phyloP scores from a whole-genome alignment of 23 tunicate species.

The Halocynthia aurantium region DNA sequence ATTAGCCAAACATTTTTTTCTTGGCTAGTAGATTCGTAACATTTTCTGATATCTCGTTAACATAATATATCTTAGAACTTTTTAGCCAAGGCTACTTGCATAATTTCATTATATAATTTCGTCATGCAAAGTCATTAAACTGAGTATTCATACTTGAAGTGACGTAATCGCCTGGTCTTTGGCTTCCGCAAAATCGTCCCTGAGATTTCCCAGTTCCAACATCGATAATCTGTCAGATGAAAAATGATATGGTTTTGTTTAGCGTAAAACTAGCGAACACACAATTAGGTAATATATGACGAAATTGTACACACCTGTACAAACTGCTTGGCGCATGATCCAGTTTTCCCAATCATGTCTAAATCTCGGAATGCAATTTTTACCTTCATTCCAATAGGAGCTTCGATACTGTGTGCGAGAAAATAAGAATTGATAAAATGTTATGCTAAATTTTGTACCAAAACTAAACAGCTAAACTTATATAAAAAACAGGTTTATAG shows the following conservation, averaged over 20 bases:
- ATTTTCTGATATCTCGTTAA: no score
- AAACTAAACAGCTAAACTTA: no score
- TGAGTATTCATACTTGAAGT: slow-evolving; percentile 30
- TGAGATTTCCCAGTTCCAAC: slow-evolving; percentile 48
- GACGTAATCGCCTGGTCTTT: slow-evolving; percentile 70
- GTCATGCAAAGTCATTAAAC: not conserved
- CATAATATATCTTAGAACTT: no score
- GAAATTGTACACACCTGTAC: slow-evolving; percentile 4
- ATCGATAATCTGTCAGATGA: slow-evolving; percentile 46
- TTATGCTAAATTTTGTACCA: no score
- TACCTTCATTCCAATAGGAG: slow-evolving; percentile 71
- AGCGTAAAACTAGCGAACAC: no score
- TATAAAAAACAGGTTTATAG: not conserved
- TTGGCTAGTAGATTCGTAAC: no score
- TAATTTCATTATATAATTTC: no score
- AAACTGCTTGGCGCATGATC: slow-evolving; percentile 25
- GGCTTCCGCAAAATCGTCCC: slow-evolving; percentile 61
- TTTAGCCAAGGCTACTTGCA: no score
- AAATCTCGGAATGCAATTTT: slow-evolving; percentile 60
- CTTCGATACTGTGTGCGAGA: slow-evolving; percentile 40
- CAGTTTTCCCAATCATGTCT: slow-evolving; percentile 24
- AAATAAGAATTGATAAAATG: no score
- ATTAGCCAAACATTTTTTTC: no score
- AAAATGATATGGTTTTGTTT: not conserved
- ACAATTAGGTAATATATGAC: no score